Percentiles rank a stretch among this genome's conserved stretches.
These are phyloP conservation scores for Sarotherodon lohbergeri DNA, from an alignment of 2,113 vertebrate species.

Conservation along the genomic window DNA sequence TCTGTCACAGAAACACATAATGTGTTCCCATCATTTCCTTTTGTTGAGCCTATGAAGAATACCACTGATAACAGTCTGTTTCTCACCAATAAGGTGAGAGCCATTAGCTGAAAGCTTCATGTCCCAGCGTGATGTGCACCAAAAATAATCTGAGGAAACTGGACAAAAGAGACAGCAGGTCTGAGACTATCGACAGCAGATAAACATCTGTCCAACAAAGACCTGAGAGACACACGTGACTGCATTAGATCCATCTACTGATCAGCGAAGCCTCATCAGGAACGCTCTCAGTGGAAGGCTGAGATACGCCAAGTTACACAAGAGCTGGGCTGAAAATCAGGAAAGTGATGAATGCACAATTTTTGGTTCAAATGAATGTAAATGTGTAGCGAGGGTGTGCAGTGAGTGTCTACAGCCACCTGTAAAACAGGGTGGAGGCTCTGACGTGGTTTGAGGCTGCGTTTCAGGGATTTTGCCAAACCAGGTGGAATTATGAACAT, in stretches of 20 bases:
- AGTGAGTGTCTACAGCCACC: not conserved
- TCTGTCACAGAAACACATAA: not conserved
- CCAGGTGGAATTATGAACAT: not conserved
- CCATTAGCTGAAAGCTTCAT: not conserved
- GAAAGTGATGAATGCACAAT: not conserved
- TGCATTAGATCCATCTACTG: not conserved
- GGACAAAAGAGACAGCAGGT: not conserved
- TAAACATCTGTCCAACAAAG: not conserved
- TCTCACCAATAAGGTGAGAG: not conserved
- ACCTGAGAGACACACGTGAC: not conserved
- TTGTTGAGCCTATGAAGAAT: not conserved
- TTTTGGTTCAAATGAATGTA: not conserved
- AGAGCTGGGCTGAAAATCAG: not conserved
- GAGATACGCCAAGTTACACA: not conserved
- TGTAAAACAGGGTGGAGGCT: not conserved
- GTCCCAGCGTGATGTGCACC: not conserved
- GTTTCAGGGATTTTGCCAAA: not conserved
- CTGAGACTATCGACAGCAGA: not conserved
- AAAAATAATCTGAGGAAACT: not conserved
- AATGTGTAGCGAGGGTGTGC: not conserved
- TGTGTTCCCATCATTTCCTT: not conserved
- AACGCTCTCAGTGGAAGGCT: not conserved
- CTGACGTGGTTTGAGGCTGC: not conserved
- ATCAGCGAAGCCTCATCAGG: not conserved
- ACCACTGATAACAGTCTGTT: not conserved